Conservation (phyloP, 2,113 vertebrate genomes). For the sheep (Ovis aries) region ARS-UI_Ramb_v3.0 NC_056080.1:55544501-55545000, state of each 20-base stretch:
- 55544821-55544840: background rate
- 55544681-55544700: background rate
- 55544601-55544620: conserved; percentile 49
- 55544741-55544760: background rate
- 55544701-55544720: background rate
- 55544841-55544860: background rate
- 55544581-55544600: conserved; percentile 38
- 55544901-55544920: conserved; percentile 35
- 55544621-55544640: background rate
- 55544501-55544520: background rate
- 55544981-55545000: background rate
- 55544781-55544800: background rate
- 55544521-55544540: conserved; percentile 10
- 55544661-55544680: background rate
- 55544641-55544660: conserved; percentile 18
- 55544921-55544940: background rate
- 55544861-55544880: background rate
- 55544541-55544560: conserved; percentile 66
- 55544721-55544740: conserved; percentile 5
- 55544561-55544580: conserved; percentile 59
- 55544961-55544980: background rate
- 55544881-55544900: background rate
- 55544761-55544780: background rate
- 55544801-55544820: background rate
- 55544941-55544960: background rate